Evolutionary conservation across 2,888 invertebrate genomes (phyloP).

Genomic region (Cryptocephalus moraei): DNA sequence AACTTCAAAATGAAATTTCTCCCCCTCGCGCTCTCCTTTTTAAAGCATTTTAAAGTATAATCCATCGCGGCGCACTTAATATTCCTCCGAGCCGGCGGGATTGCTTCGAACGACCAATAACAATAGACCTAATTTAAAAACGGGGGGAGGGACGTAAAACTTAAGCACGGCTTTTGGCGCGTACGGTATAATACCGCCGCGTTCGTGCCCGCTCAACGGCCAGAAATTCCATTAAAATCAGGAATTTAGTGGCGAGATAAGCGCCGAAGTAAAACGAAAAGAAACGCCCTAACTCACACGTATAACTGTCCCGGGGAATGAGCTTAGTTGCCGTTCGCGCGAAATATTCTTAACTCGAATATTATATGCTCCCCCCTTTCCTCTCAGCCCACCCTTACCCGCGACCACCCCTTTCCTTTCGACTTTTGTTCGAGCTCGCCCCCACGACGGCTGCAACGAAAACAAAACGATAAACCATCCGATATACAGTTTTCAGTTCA

Average conservation of each 20-base stretch:
- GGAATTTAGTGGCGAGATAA: constrained; percentile 48
- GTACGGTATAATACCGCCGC: constrained; percentile 2
- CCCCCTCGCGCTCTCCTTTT: constrained; percentile 16
- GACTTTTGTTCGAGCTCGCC: background rate
- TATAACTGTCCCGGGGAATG: constrained; percentile 37
- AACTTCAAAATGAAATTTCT: constrained; percentile 25
- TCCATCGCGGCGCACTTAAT: constrained; percentile 32
- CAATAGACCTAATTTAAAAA: constrained; percentile 40
- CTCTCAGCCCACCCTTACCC: constrained; percentile 24
- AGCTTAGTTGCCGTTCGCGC: constrained; percentile 34
- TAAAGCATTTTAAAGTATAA: constrained; percentile 23
- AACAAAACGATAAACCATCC: constrained; percentile 38
- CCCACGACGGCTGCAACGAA: constrained; percentile 33
- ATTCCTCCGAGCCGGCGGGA: constrained; percentile 31
- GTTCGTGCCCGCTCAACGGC: constrained; percentile 32
- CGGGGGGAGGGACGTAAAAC: constrained; percentile 28
- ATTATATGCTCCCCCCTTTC: constrained; percentile 30
- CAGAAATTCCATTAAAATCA: constrained; percentile 48
- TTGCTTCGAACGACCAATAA: constrained; percentile 36
- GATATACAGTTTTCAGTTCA: constrained; percentile 37
- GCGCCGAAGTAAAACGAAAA: constrained; percentile 39
- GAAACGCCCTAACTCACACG: constrained; percentile 38
- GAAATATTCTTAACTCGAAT: constrained; percentile 33
- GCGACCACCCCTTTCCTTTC: constrained; percentile 23
- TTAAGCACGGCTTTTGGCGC: constrained; percentile 34